Conservation (phyloP, 2,797 vertebrate species). For the Manis javanica region DNA sequence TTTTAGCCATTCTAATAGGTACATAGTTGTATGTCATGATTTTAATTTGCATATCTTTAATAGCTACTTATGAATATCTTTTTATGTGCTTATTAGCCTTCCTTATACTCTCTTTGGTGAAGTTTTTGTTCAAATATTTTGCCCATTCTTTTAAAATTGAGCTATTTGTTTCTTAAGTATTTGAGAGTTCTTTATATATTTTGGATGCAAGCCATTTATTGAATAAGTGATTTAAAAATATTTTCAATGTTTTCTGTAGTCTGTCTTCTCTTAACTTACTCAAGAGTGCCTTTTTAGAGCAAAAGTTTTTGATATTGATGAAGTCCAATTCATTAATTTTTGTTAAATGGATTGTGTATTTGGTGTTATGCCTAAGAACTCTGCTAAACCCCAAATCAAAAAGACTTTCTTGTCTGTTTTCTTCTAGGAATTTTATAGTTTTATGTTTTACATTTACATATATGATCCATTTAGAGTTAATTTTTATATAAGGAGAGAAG, state of each 20-base stretch:
- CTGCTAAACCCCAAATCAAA: background rate
- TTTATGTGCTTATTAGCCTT: background rate
- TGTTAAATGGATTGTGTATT: background rate
- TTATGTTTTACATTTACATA: background rate
- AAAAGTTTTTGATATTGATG: slow-evolving; percentile 21
- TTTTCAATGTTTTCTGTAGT: background rate
- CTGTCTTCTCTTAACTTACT: background rate
- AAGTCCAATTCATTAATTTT: background rate
- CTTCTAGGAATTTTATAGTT: background rate
- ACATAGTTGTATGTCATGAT: background rate
- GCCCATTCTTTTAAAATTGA: background rate
- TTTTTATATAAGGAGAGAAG: background rate
- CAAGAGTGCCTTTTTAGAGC: background rate
- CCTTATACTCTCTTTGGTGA: background rate
- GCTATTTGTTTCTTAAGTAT: background rate
- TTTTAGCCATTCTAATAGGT: background rate
- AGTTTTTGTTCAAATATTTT: background rate
- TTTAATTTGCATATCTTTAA: background rate
- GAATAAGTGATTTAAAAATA: slow-evolving; percentile 14
- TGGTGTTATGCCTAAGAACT: background rate
- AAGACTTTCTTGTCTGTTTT: background rate
- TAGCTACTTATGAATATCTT: background rate
- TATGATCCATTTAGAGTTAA: background rate
- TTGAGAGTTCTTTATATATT: background rate
- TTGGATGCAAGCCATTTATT: background rate